A percentile compares a stretch with the other conserved stretches of the same genome.
Conservation (phyloP, 2,888 invertebrate genomes). For the Parapristionchus giblindavisi region DNA sequence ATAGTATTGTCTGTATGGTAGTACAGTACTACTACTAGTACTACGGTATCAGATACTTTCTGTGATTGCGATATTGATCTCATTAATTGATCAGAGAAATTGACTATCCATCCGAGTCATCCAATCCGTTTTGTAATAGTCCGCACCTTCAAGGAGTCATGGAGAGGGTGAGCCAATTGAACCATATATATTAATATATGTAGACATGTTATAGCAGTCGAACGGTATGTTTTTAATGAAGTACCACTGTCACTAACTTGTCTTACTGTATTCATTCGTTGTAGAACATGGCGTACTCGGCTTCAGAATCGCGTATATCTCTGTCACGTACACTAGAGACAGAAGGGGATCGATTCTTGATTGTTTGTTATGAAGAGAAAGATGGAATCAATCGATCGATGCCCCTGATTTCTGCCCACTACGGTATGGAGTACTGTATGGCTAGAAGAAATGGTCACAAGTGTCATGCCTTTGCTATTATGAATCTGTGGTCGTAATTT, state of each 20-base stretch:
- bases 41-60: too few relatives aligned
- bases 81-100: background rate
- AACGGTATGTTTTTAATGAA: too few relatives aligned
- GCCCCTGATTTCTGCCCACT: background rate
- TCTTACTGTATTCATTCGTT: background rate
- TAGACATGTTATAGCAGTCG: too few relatives aligned
- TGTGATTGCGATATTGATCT: too few relatives aligned
- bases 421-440: slow-evolving; percentile 16
- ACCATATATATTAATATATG: background rate
- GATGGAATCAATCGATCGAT: slow-evolving; percentile 17
- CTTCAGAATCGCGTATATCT: background rate
- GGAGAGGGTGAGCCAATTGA: slow-evolving; percentile 11
- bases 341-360: slow-evolving; percentile 15
- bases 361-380: slow-evolving; percentile 16
- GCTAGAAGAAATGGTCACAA: slow-evolving; percentile 27
- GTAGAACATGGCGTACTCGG: slow-evolving; percentile 33
- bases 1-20: too few relatives aligned
- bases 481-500: slow-evolving; percentile 25
- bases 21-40: too few relatives aligned
- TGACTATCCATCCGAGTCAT: background rate
- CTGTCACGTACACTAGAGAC: slow-evolving; percentile 22
- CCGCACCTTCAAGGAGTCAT: slow-evolving; percentile 15
- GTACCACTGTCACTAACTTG: background rate
- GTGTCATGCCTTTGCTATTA: slow-evolving; percentile 6
- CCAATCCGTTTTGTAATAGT: background rate